phyloP scores from a whole-genome alignment of 2,888 invertebrate species.

The Hypsopygia costalis region DNA sequence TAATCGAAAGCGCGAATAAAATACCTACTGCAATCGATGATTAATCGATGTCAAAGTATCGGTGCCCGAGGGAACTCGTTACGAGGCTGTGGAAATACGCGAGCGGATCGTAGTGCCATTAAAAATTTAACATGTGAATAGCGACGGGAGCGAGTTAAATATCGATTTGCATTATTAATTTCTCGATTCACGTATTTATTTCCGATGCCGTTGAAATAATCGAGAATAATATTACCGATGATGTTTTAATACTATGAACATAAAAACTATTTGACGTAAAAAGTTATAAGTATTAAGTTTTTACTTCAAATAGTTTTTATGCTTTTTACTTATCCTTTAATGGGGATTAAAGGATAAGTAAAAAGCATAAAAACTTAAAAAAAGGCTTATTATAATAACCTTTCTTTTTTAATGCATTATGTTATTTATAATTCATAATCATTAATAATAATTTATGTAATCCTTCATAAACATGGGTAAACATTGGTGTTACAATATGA shows the following conservation, averaged over 20 bases:
- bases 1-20: conserved; percentile 7
- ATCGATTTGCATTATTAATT: conserved; percentile 10
- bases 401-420: no score
- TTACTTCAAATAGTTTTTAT: no score
- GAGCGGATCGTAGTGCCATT: conserved; percentile 6
- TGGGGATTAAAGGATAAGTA: no score
- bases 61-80: conserved; percentile 5
- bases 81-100: background rate
- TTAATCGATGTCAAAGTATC: conserved; percentile 7
- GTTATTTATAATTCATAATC: no score
- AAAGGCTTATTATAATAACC: no score
- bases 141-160: conserved; percentile 8
- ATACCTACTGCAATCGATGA: conserved; percentile 1
- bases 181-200: background rate
- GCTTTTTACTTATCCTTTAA: no score
- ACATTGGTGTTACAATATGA: no score
- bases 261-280: no score
- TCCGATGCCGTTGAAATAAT: background rate
- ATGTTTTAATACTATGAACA: background rate
- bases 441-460: no score
- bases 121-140: conserved; percentile 10
- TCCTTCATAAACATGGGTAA: no score
- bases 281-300: no score
- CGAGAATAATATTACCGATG: background rate
- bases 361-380: no score